These are phyloP conservation scores for Brachionus rubens DNA, from an alignment of 1,140 invertebrate genomes.

Conservation along the genomic window DNA sequence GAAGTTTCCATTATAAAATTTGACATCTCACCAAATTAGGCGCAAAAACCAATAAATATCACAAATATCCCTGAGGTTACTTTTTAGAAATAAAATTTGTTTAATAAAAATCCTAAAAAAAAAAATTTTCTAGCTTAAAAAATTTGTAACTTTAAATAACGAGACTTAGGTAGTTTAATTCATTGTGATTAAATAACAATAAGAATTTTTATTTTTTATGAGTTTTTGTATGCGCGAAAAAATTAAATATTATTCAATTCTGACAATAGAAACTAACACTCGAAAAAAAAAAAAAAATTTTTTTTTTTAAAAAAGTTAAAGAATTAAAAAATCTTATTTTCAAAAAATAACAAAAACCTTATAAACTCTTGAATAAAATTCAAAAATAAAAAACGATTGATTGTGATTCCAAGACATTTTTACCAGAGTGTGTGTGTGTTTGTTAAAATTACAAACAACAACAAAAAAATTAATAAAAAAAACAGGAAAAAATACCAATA, in stretches of 20 bases:
- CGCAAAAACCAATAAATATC: conserved; percentile 13
- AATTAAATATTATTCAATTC: conserved; percentile 23
- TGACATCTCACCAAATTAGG: conserved; percentile 9
- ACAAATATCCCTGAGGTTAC: not conserved
- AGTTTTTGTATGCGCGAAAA: conserved; percentile 15
- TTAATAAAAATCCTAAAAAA: not conserved
- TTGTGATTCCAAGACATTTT: too few relatives aligned
- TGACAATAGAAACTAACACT: conserved; percentile 4
- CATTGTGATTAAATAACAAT: conserved; percentile 31
- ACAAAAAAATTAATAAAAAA: too few relatives aligned
- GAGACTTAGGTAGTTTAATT: not conserved
- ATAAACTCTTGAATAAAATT: too few relatives aligned
- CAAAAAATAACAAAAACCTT: too few relatives aligned
- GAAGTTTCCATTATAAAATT: conserved; percentile 18
- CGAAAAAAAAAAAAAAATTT: conserved; percentile 3
- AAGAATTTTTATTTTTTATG: too few relatives aligned
- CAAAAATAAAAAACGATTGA: too few relatives aligned
- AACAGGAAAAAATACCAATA: too few relatives aligned
- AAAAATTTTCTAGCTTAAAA: not conserved
- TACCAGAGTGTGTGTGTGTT: too few relatives aligned
- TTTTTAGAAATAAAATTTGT: not conserved
- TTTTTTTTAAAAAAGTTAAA: too few relatives aligned
- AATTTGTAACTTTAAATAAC: conserved; percentile 1
- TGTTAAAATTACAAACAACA: too few relatives aligned
- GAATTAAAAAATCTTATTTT: too few relatives aligned